Evolutionary conservation across 1,140 invertebrate genomes (phyloP).

Genomic region (Drosophila kikkawai): DNA sequence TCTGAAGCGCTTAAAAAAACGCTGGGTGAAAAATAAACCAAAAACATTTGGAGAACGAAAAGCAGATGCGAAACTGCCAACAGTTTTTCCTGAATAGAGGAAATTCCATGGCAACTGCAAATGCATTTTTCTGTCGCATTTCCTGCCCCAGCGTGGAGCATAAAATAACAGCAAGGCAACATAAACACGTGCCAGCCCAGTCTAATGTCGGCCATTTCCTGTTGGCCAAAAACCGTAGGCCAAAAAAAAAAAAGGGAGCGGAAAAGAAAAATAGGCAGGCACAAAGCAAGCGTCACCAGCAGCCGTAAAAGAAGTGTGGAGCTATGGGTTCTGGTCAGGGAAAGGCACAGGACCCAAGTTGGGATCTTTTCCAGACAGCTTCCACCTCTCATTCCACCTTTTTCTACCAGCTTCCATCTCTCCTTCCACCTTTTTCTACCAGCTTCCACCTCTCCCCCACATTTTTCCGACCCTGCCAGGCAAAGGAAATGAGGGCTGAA

Average conservation of each 20-base stretch:
- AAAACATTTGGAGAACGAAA: slow-evolving; percentile 10
- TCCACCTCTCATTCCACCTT: slow-evolving; percentile 1
- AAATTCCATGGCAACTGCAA: slow-evolving; percentile 49
- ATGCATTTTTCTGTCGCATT: slow-evolving; percentile 62
- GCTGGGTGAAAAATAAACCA: slow-evolving; percentile 5
- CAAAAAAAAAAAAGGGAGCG: slow-evolving; percentile 16
- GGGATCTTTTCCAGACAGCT: slow-evolving; percentile 41
- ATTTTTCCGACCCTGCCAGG: neutral
- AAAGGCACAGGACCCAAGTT: slow-evolving; percentile 28
- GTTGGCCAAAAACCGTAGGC: slow-evolving; percentile 65
- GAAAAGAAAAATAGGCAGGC: slow-evolving; percentile 42
- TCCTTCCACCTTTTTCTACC: slow-evolving; percentile 1
- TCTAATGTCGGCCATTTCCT: slow-evolving; percentile 81
- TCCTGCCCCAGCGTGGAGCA: slow-evolving; percentile 53
- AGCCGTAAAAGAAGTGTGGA: slow-evolving; percentile 41
- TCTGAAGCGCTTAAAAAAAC: slow-evolving; percentile 15
- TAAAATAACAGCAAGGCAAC: slow-evolving; percentile 62
- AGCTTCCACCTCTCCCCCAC: slow-evolving; percentile 17
- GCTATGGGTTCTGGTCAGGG: slow-evolving; percentile 31
- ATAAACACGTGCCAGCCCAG: slow-evolving; percentile 72
- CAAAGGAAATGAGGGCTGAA: slow-evolving; percentile 28
- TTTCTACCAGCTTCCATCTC: slow-evolving; percentile 17
- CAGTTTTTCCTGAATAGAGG: slow-evolving; percentile 32
- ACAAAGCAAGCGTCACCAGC: slow-evolving; percentile 47
- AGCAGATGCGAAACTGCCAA: slow-evolving; percentile 43